phyloP scores from a whole-genome alignment of 2,113 vertebrate species.

The Crypturellus undulatus region DNA sequence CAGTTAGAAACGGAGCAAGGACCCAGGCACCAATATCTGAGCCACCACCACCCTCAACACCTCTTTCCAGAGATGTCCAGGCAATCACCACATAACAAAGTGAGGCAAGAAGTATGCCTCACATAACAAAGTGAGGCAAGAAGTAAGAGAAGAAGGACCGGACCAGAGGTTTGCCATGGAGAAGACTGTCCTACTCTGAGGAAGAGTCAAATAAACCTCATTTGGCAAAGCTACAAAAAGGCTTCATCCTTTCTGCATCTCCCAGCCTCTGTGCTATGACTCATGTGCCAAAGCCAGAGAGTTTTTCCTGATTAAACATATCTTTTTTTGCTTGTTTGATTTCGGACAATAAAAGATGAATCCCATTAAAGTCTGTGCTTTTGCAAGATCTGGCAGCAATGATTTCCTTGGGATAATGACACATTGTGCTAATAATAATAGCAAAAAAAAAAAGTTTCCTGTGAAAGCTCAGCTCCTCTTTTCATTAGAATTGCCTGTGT shows the following conservation, averaged over 20 bases:
- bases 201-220: neutral
- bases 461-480: neutral
- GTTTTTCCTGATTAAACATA: neutral
- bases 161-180: neutral
- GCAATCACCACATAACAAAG: accelerated
- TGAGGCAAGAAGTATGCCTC: accelerated
- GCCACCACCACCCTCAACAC: neutral
- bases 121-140: accelerated
- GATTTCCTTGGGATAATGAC: conserved; percentile 54
- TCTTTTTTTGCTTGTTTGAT: neutral
- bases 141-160: neutral
- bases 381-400: conserved; percentile 24
- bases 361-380: neutral
- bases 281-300: neutral
- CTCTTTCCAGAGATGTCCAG: no score
- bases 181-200: neutral
- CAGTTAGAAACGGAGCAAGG: neutral
- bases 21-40: accelerated
- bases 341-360: neutral
- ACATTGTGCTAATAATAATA: conserved; percentile 53
- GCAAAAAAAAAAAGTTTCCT: conserved; percentile 42
- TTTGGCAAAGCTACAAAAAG: neutral
- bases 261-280: neutral
- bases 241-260: neutral
- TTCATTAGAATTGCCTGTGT: neutral